Evolutionary conservation across 1,140 invertebrate genomes (phyloP), one percentile per base, ranked within the genome.

Genomic region (Pteromalus puparum): DNA sequence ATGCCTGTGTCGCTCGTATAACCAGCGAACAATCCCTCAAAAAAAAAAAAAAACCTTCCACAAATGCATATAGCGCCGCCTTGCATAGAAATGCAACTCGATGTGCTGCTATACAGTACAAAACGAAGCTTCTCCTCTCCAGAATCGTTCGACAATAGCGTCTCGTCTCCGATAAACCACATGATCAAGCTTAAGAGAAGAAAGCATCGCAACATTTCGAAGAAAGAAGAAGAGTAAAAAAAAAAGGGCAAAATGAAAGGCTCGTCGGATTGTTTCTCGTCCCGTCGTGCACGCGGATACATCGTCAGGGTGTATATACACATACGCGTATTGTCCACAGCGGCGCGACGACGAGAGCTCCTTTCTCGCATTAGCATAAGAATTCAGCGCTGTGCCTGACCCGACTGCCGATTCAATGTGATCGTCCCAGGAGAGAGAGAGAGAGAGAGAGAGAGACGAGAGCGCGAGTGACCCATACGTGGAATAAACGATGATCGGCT

Each of bases 321-420:
- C 42, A n/a, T 70, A n/a, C 30, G 67, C 26, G 38, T 75, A 74
- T 74, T 74, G 72, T 42, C 74, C 26, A 7, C n/a, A 6, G 53
- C 53, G 21, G 53, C 21, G 53, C 53, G 21, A 61, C 74, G 7
- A 18, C 12, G 34, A 18, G 42, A 88, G 90, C 90, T 91, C 91
- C 91, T 92, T 92, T 92, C 91, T 91, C 91, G 91, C 88, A 92
- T 92, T 92, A 91, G 89, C 91, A 92, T 92, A 92, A 91, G 91
- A 92, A 92, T 92, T 91, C 90, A 92, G 91, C 90, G 89, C 73
- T 91, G 90, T 89, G 87, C 91, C 89, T 92, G 90, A 91, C 86
- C 83, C 53, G 91, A 91, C 87, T 92, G 86, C 87, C 89, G 89
- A 91, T 90, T 12, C 21, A 21, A 26, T 30, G 2, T 21, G 68